Conservation (phyloP, 2,888 invertebrate species). For the Stenotaenia linearis region DNA sequence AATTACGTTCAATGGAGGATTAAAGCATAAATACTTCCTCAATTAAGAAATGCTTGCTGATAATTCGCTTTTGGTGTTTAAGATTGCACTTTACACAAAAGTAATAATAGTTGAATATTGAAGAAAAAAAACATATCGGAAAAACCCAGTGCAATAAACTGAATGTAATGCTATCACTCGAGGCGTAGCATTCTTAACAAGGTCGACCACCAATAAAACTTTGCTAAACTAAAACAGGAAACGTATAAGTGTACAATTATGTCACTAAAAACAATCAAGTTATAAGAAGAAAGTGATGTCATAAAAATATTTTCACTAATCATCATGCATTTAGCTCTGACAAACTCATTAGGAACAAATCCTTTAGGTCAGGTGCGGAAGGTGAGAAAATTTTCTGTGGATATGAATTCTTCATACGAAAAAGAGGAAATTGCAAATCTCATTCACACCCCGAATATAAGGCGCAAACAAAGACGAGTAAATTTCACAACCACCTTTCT, state of each 20-base stretch:
- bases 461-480: neutral
- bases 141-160: constrained; percentile 3
- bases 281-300: neutral
- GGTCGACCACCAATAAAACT: neutral
- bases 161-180: neutral
- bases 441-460: neutral
- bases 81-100: neutral
- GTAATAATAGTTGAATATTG: neutral
- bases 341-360: constrained; percentile 10
- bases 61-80: neutral
- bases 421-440: neutral
- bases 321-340: neutral
- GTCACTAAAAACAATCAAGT: neutral
- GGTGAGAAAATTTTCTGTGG: neutral
- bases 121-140: neutral
- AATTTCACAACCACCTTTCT: neutral
- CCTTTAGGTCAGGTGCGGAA: neutral
- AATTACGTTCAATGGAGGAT: neutral
- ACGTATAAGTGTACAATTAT: neutral
- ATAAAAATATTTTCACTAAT: neutral
- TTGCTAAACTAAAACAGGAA: neutral
- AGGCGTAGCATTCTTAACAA: neutral
- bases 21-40: neutral
- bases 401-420: neutral
- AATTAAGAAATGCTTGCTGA: neutral